Evolutionary conservation across 2,888 invertebrate genomes (phyloP), one percentile per base, ranked within the genome.

Genomic region (Lepidochrysops patricia): DNA sequence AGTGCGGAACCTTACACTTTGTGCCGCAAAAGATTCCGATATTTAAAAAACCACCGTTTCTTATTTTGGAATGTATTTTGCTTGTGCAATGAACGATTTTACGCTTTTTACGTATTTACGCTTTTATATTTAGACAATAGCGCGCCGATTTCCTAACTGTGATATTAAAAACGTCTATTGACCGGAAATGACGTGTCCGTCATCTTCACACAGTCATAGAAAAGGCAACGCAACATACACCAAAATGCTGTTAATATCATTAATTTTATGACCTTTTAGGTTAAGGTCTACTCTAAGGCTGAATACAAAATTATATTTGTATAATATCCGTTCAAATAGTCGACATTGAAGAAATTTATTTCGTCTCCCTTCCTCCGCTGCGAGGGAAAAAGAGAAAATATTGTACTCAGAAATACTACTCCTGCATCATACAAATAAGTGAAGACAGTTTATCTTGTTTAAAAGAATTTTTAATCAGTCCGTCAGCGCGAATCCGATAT

Each of bases 171-270:
- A 68, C 60, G 70, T 62, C 64, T 62, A 63, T 62, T 57, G 63
- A 57, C 61, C 75, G 83, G 84, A 84, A 83, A 84, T 84, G 74
- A 80, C 73, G 70, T 72, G 82, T 77, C 84, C 65, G 69, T 79
- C 78, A 73, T 73, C 76, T 75, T 74, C 67, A 70, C 64, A 63
- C 35, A 62, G 58, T 66, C 60, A 66, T 61, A 62, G 63, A 63
- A 68, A 67, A 66, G 59, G 60, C 61, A 63, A 58, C 26, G 34
- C 60, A 54, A 54, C 62, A 52, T 62, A 66, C 57, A 15, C 58
- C 52, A 62, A 64, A 62, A 60, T 61, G 61, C 59, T 12, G 34
- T 57, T 49, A 59, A 58, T 32, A 61, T 58, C 50, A 60, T 50
- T 29, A 7, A 52, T 7, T 37, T 13, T 37, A 37, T 37, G n/a